Evolutionary conservation across 2,797 vertebrate species (phyloP).

Genomic region (Scomberomorus guttatus): DNA sequence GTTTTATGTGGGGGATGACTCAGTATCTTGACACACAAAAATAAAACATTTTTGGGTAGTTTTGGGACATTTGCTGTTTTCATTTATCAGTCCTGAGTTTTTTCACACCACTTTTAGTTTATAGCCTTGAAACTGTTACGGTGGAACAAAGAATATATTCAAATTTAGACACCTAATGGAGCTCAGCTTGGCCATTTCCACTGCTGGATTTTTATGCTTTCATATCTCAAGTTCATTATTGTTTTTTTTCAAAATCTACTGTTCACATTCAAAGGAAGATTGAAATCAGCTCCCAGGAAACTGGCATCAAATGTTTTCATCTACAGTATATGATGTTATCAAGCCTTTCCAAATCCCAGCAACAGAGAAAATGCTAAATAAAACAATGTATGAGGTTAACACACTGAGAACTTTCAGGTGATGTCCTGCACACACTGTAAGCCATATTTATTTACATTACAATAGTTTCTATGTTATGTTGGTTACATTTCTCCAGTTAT

Average conservation of each 20-base stretch:
- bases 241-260: not conserved
- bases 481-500: not conserved
- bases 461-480: not conserved
- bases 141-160: constrained; percentile 3
- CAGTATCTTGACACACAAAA: constrained; percentile 34
- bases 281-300: constrained; percentile 19
- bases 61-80: not conserved
- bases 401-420: not conserved
- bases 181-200: not conserved
- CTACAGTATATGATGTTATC: not conserved
- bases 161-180: not conserved
- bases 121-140: not conserved
- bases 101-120: not conserved
- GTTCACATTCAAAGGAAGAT: constrained; percentile 12
- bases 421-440: not conserved
- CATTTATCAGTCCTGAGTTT: not conserved
- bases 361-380: not conserved
- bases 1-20: constrained; percentile 60
- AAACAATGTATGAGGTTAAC: not conserved
- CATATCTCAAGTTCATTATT: not conserved
- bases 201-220: not conserved
- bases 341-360: not conserved
- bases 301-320: not conserved
- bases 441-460: not conserved
- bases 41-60: not conserved